phyloP scores from a whole-genome alignment of 2,888 invertebrate genomes.

The Pterostichus niger region DNA sequence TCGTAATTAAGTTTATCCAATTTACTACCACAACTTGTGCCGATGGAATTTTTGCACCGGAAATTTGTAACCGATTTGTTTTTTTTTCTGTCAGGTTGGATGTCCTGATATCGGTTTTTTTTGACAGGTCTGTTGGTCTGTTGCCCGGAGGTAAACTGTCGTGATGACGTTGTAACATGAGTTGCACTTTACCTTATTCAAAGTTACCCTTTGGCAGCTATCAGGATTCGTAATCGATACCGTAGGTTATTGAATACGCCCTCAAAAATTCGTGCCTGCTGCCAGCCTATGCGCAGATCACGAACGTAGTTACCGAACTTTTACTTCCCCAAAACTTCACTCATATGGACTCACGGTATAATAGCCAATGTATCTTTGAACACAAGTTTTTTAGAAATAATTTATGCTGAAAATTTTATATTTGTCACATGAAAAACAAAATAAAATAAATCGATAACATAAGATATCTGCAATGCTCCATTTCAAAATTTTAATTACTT shows the following conservation, averaged over 20 bases:
- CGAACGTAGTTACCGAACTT: conserved; percentile 29
- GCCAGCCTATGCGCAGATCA: conserved; percentile 1
- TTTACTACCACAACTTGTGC: neutral
- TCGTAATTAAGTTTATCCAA: conserved; percentile 33
- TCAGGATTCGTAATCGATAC: conserved; percentile 66
- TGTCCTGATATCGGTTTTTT: neutral
- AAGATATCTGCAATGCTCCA: too few relatives aligned
- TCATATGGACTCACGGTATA: conserved; percentile 34
- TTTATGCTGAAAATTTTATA: too few relatives aligned
- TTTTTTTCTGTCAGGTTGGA: neutral
- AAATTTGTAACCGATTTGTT: neutral
- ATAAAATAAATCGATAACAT: too few relatives aligned
- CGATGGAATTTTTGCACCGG: conserved; percentile 26
- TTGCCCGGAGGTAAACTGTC: neutral
- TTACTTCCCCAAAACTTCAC: conserved; percentile 9
- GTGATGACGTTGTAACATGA: conserved; percentile 52
- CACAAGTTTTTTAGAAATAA: neutral
- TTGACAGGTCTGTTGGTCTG: conserved; percentile 2
- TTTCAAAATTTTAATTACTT: too few relatives aligned
- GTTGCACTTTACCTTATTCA: conserved; percentile 59
- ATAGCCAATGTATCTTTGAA: conserved; percentile 47
- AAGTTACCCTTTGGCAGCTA: conserved; percentile 66
- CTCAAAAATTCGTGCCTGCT: conserved; percentile 54
- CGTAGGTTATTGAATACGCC: conserved; percentile 63
- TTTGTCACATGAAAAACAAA: too few relatives aligned